Evolutionary conservation across 2,113 vertebrate species (phyloP).

Genomic region (Ciconia boyciana): DNA sequence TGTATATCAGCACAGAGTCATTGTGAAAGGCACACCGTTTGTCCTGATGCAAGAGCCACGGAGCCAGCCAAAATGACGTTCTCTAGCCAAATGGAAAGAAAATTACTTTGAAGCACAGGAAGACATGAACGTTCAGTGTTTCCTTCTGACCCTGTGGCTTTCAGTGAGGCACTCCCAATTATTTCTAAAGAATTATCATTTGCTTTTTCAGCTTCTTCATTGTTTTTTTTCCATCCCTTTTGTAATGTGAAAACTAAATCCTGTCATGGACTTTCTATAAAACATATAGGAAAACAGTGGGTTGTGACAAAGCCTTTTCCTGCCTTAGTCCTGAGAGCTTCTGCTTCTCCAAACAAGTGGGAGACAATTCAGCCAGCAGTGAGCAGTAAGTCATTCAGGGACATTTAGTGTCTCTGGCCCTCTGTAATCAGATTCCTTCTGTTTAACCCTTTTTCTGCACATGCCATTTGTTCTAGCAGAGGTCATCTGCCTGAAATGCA

Average conservation of each 20-base stretch:
- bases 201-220: background rate
- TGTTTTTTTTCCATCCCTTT: background rate
- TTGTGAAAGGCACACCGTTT: background rate
- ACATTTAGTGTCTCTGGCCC: background rate
- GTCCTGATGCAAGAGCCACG: background rate
- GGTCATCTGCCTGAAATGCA: background rate
- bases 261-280: background rate
- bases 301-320: background rate
- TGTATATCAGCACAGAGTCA: background rate
- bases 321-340: background rate
- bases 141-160: background rate
- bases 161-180: background rate
- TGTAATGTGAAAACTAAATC: background rate
- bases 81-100: background rate
- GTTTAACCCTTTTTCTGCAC: background rate
- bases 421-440: background rate
- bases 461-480: background rate
- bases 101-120: background rate
- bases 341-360: background rate
- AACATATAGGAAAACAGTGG: background rate
- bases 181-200: conserved; percentile 14
- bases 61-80: background rate
- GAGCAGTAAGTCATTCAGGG: background rate
- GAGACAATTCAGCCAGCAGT: background rate
- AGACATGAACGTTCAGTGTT: background rate